phyloP scores from a whole-genome alignment of 2,888 invertebrate species.

The Odontocerum albicorne region DNA sequence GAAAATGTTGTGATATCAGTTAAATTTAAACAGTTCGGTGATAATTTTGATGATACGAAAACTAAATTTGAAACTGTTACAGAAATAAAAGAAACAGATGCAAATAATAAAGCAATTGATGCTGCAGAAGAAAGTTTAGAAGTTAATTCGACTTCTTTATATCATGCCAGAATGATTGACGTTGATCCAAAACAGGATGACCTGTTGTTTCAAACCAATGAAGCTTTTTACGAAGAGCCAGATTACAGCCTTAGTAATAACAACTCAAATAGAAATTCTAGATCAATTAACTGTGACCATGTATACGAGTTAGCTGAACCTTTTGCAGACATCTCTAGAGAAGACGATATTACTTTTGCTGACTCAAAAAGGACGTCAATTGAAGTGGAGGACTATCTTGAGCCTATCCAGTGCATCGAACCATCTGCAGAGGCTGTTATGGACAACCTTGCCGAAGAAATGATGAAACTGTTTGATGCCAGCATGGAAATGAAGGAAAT shows the following conservation, averaged over 20 bases:
- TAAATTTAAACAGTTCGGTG: constrained; percentile 7
- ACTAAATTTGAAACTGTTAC: not conserved
- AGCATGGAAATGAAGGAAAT: constrained; percentile 13
- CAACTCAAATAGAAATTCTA: not conserved
- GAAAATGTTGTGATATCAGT: constrained; percentile 1
- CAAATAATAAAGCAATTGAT: constrained; percentile 1
- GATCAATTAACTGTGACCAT: constrained; percentile 14
- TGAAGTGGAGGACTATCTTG: constrained; percentile 53
- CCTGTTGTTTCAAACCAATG: constrained; percentile 1
- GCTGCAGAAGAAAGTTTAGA: not conserved
- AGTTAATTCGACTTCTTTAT: too few relatives aligned
- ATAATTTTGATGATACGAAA: not conserved
- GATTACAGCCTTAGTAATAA: not conserved
- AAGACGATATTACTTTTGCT: not conserved
- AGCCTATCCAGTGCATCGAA: constrained; percentile 42
- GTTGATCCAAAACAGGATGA: not conserved
- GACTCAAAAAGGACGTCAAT: not conserved
- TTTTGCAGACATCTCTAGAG: constrained; percentile 8
- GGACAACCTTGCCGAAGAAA: constrained; percentile 31
- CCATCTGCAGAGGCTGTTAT: constrained; percentile 16
- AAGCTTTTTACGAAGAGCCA: constrained; percentile 23
- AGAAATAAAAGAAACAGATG: not conserved
- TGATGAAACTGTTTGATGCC: constrained; percentile 30
- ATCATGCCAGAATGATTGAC: not conserved
- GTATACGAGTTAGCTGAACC: constrained; percentile 29